phyloP scores from a whole-genome alignment of 2,888 invertebrate genomes.

The Gryllus longicercus region DNA sequence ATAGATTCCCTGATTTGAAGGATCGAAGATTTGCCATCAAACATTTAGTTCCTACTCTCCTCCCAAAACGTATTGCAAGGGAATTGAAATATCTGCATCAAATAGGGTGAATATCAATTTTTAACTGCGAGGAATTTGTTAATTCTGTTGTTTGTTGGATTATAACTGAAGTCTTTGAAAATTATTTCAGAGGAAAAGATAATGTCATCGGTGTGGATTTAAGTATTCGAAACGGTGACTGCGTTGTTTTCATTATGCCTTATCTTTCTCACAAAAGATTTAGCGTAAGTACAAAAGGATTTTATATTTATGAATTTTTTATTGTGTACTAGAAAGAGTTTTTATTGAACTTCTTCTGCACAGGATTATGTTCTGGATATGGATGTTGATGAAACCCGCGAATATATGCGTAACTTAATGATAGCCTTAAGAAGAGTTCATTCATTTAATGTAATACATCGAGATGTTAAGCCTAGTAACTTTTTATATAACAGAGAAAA shows the following conservation, averaged over 20 bases:
- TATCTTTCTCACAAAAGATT: constrained; percentile 79
- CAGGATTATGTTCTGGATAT: constrained; percentile 73
- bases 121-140: neutral
- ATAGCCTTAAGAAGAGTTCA: constrained; percentile 77
- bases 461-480: constrained; percentile 89
- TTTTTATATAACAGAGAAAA: constrained; percentile 77
- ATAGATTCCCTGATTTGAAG: neutral
- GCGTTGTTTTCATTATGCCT: constrained; percentile 85
- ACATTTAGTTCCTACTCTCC: constrained; percentile 81
- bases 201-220: constrained; percentile 78
- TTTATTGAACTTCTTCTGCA: constrained; percentile 34
- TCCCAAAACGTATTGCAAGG: constrained; percentile 74
- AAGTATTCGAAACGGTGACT: constrained; percentile 71
- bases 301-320: constrained; percentile 24
- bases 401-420: constrained; percentile 78
- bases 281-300: constrained; percentile 55
- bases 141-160: neutral
- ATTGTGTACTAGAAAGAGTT: neutral
- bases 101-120: constrained; percentile 60
- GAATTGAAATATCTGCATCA: constrained; percentile 75
- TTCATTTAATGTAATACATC: constrained; percentile 77
- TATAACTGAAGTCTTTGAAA: neutral
- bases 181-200: constrained; percentile 62
- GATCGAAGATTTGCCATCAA: constrained; percentile 69
- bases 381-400: constrained; percentile 65